Conservation (phyloP, 2,113 vertebrate genomes). For the Pithys albifrons region DNA sequence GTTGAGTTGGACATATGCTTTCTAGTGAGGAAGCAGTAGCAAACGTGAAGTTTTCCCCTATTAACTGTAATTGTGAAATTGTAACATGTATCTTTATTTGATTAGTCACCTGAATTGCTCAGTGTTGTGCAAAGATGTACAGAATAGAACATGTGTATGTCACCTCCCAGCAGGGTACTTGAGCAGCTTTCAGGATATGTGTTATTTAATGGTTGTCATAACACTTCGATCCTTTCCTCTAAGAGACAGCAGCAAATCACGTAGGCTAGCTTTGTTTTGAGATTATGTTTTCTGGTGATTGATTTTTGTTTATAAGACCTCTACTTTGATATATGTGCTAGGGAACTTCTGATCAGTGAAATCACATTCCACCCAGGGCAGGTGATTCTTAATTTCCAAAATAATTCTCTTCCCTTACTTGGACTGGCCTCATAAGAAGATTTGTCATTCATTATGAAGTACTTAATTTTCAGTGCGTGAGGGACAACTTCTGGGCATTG, state of each 20-base stretch:
- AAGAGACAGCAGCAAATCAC: not conserved
- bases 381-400: not conserved
- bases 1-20: not conserved
- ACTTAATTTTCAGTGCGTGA: not conserved
- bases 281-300: not conserved
- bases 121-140: rapidly evolving
- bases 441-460: not conserved
- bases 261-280: not conserved
- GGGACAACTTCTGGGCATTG: not conserved
- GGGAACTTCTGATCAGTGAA: not conserved
- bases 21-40: not conserved
- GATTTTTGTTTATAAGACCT: not conserved
- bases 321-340: not conserved
- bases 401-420: not conserved
- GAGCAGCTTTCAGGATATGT: not conserved
- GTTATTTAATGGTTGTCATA: not conserved
- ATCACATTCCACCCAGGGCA: not conserved
- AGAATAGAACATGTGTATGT: rapidly evolving
- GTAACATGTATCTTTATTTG: not conserved
- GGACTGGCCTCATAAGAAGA: not conserved
- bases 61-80: not conserved
- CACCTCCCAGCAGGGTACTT: not conserved
- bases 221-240: not conserved
- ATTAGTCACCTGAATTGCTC: not conserved
- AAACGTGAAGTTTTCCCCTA: not conserved